These are phyloP conservation scores for Oligia strigilis DNA, from an alignment of 2,888 invertebrate genomes.

Conservation along the genomic window DNA sequence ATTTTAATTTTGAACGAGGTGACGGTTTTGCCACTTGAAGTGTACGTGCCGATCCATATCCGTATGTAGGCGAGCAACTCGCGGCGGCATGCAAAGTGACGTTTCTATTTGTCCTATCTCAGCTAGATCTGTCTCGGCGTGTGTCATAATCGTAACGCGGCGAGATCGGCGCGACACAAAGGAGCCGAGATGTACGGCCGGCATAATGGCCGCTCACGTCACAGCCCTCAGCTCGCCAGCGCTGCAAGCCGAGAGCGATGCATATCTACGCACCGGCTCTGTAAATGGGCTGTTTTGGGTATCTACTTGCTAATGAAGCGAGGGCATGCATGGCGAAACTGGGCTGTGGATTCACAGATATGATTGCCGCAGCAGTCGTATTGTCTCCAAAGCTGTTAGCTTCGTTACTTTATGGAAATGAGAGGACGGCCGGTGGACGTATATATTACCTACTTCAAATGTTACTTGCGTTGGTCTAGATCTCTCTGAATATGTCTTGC, in stretches of 20 bases:
- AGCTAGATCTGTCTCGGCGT: conserved; percentile 87
- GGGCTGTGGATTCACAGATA: conserved; percentile 85
- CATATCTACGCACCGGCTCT: conserved; percentile 88
- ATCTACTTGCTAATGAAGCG: conserved; percentile 90
- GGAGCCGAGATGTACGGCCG: conserved; percentile 87
- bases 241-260: conserved; percentile 85
- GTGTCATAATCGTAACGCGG: conserved; percentile 88
- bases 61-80: conserved; percentile 78
- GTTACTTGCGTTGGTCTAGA: conserved; percentile 44
- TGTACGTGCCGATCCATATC: conserved; percentile 82
- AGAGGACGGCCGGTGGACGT: conserved; percentile 61
- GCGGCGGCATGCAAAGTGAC: conserved; percentile 88
- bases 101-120: conserved; percentile 89
- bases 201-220: conserved; percentile 87
- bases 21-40: conserved; percentile 80
- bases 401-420: conserved; percentile 80
- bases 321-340: conserved; percentile 83
- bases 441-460: conserved; percentile 56
- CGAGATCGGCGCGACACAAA: conserved; percentile 87
- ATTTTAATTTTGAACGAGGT: conserved; percentile 75
- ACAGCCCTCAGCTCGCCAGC: conserved; percentile 78
- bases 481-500: conserved; percentile 35
- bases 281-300: conserved; percentile 89
- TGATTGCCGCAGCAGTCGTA: conserved; percentile 82
- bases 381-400: conserved; percentile 79